Evolutionary conservation across 2,888 invertebrate species (phyloP), one percentile per base, ranked within the genome.

Genomic region (Litoditis marina): DNA sequence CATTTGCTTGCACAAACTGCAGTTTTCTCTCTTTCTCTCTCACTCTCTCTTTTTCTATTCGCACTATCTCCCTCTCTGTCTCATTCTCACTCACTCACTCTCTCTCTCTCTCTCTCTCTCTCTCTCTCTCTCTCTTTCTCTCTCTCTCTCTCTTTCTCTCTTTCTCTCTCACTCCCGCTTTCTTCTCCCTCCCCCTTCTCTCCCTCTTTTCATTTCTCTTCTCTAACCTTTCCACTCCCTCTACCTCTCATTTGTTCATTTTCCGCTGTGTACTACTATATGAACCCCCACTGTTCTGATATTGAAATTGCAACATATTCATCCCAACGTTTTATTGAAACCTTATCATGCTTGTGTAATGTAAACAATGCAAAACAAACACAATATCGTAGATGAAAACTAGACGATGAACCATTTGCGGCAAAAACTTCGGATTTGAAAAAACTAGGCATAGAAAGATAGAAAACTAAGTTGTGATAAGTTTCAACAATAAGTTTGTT

Each of bases 31-130:
- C 39, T 39, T 16, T 39, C 39, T 39, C 39, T 39, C 39, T 39
- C 39, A 13, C 39, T 39, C 39, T 39, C 39, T 39, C 39, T 39
- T 16, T 39, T 16, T 39, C 39, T 39, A 44, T 3, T 44, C 44
- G 19, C 44, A 6, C 39, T 39, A 11, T 49, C 6, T 49, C 49
- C 25, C 49, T 49, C 49, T 49, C 6, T 49, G 22, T 49, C 49
- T 49, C 49, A 22, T 4, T 49, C 49, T 49, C 49, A 22, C 49
- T 49, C 16, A 19, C 19, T 49, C 4, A 19, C 49, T 49, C 6
- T 49, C 19, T 49, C 49, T 49, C 49, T 49, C 4, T 49, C 19
- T 49, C 49, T 49, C 49, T 49, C 6, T 49, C 25, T 49, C 51
- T 30, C n/a, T 51, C 16, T 51, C 31, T 27, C 31, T 51, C 31